phyloP scores from a whole-genome alignment of 2,888 invertebrate genomes.

The Agrochola lota region DNA sequence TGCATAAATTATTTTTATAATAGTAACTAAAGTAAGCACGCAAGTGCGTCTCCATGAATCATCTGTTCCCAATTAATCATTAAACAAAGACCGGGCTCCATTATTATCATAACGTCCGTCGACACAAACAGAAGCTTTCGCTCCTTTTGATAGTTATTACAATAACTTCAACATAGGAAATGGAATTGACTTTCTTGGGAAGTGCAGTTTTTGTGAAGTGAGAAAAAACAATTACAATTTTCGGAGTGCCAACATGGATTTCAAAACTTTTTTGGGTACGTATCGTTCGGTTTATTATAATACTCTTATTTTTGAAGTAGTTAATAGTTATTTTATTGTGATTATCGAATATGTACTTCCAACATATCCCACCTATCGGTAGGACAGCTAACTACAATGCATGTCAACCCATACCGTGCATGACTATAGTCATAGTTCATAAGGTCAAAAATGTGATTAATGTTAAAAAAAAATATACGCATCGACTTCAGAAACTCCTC shows the following conservation, averaged over 20 bases:
- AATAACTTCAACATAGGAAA: slow-evolving; percentile 4
- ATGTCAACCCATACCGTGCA: background rate
- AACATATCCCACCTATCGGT: background rate
- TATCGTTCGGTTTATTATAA: background rate
- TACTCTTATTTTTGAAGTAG: no score
- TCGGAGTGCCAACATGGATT: slow-evolving; percentile 42
- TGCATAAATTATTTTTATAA: background rate
- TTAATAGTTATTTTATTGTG: background rate
- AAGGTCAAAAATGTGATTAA: no score
- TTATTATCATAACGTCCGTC: slow-evolving; percentile 43
- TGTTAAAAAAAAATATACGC: background rate
- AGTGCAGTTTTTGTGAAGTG: slow-evolving; percentile 34
- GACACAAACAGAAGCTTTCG: slow-evolving; percentile 46
- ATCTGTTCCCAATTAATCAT: slow-evolving; percentile 41
- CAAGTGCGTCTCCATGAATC: slow-evolving; percentile 41
- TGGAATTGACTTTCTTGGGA: slow-evolving; percentile 13
- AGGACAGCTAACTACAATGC: background rate
- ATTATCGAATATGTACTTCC: background rate
- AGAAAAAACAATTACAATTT: background rate
- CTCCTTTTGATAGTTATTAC: slow-evolving; percentile 25
- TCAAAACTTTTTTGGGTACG: slow-evolving; percentile 43
- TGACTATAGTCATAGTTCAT: background rate
- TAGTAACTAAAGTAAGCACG: background rate
- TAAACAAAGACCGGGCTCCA: slow-evolving; percentile 55
- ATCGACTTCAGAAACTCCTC: background rate